Conservation (phyloP, 2,888 invertebrate species). For the Cephus nigrinus region DNA sequence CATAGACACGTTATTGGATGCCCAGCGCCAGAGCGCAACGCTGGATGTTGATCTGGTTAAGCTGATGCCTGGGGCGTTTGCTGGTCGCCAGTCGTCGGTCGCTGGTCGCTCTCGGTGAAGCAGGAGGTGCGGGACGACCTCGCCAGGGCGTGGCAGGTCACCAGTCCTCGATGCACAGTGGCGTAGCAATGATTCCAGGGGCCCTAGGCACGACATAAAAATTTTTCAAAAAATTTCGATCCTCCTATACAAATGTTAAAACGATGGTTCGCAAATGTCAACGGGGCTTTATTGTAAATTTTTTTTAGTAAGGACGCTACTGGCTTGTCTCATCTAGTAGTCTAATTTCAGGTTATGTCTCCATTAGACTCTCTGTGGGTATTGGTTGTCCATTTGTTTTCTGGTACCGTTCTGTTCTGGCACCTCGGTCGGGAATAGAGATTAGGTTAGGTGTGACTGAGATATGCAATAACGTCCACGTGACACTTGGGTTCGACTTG, state of each 20-base stretch:
- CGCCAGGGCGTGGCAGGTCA: slow-evolving; percentile 65
- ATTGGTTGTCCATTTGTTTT: background rate
- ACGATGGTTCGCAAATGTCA: background rate
- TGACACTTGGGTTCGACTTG: background rate
- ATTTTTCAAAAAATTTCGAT: background rate
- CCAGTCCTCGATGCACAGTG: slow-evolving; percentile 54
- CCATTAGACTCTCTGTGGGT: background rate
- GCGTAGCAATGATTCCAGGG: slow-evolving; percentile 34
- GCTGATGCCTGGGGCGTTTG: slow-evolving; percentile 51
- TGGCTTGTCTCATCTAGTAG: background rate
- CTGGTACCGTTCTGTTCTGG: background rate
- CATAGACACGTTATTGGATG: background rate
- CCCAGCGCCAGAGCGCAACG: slow-evolving; percentile 27
- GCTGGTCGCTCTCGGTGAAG: slow-evolving; percentile 41
- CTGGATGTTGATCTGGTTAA: slow-evolving; percentile 61
- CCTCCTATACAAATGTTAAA: background rate
- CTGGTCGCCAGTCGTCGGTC: slow-evolving; percentile 51
- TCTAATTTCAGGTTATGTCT: background rate
- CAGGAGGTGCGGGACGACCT: slow-evolving; percentile 60
- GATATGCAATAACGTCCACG: background rate
- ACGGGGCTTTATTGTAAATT: background rate
- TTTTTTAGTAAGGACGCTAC: background rate
- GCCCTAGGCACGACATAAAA: background rate
- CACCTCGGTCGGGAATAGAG: background rate
- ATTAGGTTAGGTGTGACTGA: background rate